A percentile compares a stretch with the other conserved stretches of the same genome.
These are phyloP conservation scores for Altica lythri DNA, from an alignment of 2,888 invertebrate genomes.

Conservation along the genomic window DNA sequence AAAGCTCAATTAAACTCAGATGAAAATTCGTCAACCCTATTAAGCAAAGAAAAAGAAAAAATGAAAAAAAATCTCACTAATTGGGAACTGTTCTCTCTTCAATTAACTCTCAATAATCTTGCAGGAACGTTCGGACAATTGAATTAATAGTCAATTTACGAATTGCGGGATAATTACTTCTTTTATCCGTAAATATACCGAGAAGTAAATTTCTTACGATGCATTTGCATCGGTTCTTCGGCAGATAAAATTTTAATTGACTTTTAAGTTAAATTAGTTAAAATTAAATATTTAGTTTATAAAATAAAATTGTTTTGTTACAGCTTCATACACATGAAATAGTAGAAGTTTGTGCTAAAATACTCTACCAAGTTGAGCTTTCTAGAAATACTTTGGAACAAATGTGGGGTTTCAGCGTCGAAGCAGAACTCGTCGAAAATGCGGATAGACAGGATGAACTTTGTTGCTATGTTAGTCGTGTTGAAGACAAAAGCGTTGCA, in stretches of 20 bases:
- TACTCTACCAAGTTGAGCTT: constrained; percentile 94
- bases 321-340: constrained; percentile 92
- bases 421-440: constrained; percentile 95
- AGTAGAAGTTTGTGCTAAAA: constrained; percentile 95
- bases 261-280: too few species aligned
- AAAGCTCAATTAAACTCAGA: not conserved
- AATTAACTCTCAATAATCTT: constrained; percentile 14
- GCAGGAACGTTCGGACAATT: constrained; percentile 10
- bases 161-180: constrained; percentile 17
- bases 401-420: constrained; percentile 98
- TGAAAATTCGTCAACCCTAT: not conserved
- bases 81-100: constrained; percentile 10
- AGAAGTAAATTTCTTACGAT: too few species aligned
- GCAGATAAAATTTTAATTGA: too few species aligned
- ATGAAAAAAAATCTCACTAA: constrained; percentile 10
- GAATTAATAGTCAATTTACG: constrained; percentile 18
- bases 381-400: constrained; percentile 87
- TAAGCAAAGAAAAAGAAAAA: constrained; percentile 2
- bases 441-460: constrained; percentile 95
- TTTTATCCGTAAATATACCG: too few species aligned
- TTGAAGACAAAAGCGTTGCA: constrained; percentile 93
- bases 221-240: too few species aligned
- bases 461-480: constrained; percentile 95
- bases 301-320: constrained; percentile 6
- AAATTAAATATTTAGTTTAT: too few species aligned